Evolutionary conservation across 2,797 vertebrate genomes (phyloP), one percentile per base, ranked within the genome.

Genomic region (Gymnopithys bicolor): DNA sequence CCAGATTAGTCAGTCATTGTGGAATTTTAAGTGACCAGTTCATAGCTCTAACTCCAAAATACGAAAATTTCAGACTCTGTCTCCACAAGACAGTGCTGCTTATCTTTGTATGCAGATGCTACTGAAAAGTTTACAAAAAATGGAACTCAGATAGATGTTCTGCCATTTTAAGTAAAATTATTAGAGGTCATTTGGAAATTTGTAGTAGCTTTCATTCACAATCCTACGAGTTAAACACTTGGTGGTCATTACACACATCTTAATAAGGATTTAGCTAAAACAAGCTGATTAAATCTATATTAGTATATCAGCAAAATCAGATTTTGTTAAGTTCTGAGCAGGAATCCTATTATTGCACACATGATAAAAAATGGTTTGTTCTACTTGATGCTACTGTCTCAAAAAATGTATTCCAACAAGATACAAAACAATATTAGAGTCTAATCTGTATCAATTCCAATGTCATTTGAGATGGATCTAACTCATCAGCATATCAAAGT

Each of bases 201-300:
- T 66, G 37, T 73, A 73, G 66, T 80, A 71, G 35, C 45, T 87
- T 92, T 89, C 33, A 74, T 91, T 88, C 66, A 43, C 41, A 77
- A 45, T 89, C 60, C 52, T 68, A 35, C 39, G 77, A 77, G 41
- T 92, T 94, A 86, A 93, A 93, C 23, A 23, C 53, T 93, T 32
- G 30, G 63, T 91, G 78, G 67, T 90, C 89, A 86, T 90, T 97
- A 78, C 46, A 89, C 56, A 73, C 39, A 70, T 95, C 64, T 90
- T 93, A 95, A 70, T 93, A 75, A 84, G 92, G 87, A 84, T 96
- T 96, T 95, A 89, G 60, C 74, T 93, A 73, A 85, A 94, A 45
- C 2, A 13, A 96, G 84, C 89, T 93, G 85, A 95, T 97, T 93
- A 91, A 78, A 96, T 90, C 53, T 91, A 46, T 86, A 67, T 96